Conservation (phyloP, 1,140 invertebrate genomes). For the Phymorhynchus buccinoides region DNA sequence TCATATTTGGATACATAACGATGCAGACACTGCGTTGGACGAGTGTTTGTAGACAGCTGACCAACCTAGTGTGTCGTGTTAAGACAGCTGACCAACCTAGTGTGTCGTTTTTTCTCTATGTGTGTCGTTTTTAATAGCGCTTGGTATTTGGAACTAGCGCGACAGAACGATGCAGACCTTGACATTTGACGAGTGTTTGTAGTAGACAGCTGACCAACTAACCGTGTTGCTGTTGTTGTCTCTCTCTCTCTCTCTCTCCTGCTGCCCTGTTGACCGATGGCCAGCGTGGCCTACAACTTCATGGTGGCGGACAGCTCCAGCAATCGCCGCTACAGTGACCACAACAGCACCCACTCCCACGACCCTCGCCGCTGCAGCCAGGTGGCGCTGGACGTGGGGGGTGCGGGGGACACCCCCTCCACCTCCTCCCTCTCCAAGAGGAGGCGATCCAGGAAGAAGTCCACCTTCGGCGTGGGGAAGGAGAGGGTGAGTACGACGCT, state of each 20-base stretch:
- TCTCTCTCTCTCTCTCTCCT: background rate
- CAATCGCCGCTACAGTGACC: conserved; percentile 44
- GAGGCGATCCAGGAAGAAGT: conserved; percentile 44
- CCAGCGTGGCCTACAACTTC: conserved; percentile 57
- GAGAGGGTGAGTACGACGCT: conserved; percentile 41
- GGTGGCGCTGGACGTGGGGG: conserved; percentile 39
- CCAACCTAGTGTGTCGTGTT: too few species aligned
- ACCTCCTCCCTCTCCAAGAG: conserved; percentile 27
- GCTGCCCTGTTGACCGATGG: conserved; percentile 36
- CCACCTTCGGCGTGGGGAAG: conserved; percentile 20
- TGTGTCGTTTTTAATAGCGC: too few species aligned
- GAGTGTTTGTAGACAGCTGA: too few species aligned
- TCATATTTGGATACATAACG: too few species aligned
- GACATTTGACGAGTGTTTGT: too few species aligned
- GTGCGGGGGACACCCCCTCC: background rate
- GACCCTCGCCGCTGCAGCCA: conserved; percentile 36
- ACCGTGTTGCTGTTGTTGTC: background rate
- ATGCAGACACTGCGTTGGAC: too few species aligned
- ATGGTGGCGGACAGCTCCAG: conserved; percentile 53
- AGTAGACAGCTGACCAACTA: too few species aligned
- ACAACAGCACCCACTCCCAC: conserved; percentile 23
- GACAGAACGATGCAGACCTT: too few species aligned
- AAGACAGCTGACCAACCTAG: too few species aligned
- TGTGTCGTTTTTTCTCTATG: too few species aligned
- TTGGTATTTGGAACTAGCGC: too few species aligned